These are phyloP conservation scores for Thripadectes ignobilis DNA, from an alignment of 2,797 vertebrate species.

Conservation along the genomic window DNA sequence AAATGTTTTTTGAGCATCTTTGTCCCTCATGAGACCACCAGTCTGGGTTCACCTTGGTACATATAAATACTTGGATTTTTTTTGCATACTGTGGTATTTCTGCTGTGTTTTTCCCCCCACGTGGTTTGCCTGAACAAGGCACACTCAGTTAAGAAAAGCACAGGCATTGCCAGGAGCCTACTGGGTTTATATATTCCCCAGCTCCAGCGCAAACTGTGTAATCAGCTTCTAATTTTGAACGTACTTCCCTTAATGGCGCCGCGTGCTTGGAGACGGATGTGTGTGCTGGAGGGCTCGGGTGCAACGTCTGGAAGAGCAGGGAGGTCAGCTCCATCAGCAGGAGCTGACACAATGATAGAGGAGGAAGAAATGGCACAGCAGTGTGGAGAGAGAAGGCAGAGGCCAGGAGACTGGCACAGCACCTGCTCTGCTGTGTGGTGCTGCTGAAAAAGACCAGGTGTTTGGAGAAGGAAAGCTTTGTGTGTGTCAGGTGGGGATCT, in stretches of 20 bases:
- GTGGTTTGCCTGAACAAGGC: neutral
- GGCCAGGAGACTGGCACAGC: neutral
- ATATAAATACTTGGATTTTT: neutral
- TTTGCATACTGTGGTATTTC: neutral
- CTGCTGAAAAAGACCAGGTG: neutral
- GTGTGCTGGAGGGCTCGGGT: neutral
- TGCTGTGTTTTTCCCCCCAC: neutral
- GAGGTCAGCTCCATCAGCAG: constrained; percentile 27
- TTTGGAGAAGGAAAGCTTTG: neutral
- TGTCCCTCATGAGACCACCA: neutral
- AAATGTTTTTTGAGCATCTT: neutral
- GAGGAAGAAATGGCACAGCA: constrained; percentile 10
- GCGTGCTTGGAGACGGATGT: neutral
- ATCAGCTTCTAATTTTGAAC: constrained; percentile 6
- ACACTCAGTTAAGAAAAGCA: neutral
- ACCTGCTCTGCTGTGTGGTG: neutral
- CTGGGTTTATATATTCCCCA: neutral
- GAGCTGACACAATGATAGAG: constrained; percentile 27
- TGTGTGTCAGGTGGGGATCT: neutral
- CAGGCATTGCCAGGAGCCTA: neutral
- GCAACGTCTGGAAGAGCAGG: neutral
- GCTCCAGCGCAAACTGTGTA: neutral
- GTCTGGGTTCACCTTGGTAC: neutral
- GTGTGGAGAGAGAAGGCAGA: neutral
- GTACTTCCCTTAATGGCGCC: neutral